Base-by-base conservation (phyloP, 2,797 vertebrate species). In the Eospalax fontanierii region DNA sequence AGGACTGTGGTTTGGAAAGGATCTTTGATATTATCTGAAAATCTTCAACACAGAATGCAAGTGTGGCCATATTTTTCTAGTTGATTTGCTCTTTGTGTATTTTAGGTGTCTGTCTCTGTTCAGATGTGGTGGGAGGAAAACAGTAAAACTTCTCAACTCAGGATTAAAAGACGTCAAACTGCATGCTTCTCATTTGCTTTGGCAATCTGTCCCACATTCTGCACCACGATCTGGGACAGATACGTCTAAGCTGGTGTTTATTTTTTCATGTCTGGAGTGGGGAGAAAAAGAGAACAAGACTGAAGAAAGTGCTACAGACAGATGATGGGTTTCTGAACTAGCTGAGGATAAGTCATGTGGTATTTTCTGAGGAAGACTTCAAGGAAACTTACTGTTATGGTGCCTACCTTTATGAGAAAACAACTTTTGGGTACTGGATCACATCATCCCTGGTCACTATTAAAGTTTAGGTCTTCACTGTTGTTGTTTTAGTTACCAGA, bases 71-170 rank as follows among this genome's bases (percentile, higher is more conserved):
- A 96, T 97, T 97, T 97, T 91, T 66, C 78, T 83, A 88, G 75
- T 78, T 84, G 68, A 93, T 98, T 92, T 98, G 97, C 94, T 87
- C 38, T 95, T 84, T 79, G 80, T 95, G 75, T 97, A 97, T 97
- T 97, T 97, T 98, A 98, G 95, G 95, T 98, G 97, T 97, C 97
- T 98, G 96, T 97, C 94, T 96, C 76, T 33, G 95, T 97, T 98
- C 95, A 98, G 97, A 98, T 98, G 98, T 98, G 98, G 98, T 97
- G 89, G 95, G 96, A 97, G 97, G 92, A 98, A 97, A 98, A 54
- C 98, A 98, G 94, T 89, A 95, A 80, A 92, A 91, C 94, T 96
- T 97, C 90, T 96, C 95, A 84, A 90, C 93, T 92, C 80, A 71
- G 54, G 94, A 95, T 92, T 57, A 95, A 95, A 93, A 65, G 28